Conservation (phyloP, 2,888 invertebrate species). For the Caradrina kadenii region DNA sequence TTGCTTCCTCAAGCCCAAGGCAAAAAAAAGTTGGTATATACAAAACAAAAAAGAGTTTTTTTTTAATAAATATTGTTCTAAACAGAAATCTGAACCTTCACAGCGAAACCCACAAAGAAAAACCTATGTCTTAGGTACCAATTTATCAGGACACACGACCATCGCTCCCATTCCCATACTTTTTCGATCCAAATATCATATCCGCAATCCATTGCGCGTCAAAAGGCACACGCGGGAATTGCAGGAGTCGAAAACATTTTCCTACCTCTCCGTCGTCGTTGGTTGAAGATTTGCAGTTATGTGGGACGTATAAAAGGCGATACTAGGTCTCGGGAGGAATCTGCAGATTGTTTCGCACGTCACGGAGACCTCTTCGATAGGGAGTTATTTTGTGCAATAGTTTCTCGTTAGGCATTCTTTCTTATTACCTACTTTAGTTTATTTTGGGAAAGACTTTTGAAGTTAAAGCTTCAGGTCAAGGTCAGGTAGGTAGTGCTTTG, state of each 20-base stretch:
- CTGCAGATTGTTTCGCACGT: constrained; percentile 64
- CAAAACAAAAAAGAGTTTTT: no score
- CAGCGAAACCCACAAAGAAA: constrained; percentile 1
- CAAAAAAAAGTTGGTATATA: no score
- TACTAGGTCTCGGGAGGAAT: constrained; percentile 66
- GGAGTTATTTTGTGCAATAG: constrained; percentile 66
- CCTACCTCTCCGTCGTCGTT: constrained; percentile 57
- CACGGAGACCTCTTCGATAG: constrained; percentile 57
- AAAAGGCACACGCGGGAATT: constrained; percentile 69
- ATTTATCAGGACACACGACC: constrained; percentile 41
- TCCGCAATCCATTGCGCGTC: constrained; percentile 69
- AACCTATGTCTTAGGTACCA: constrained; percentile 10
- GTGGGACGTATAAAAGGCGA: constrained; percentile 65
- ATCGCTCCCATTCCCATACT: constrained; percentile 42
- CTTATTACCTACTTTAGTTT: not conserved
- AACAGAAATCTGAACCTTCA: not conserved
- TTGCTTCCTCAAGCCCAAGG: no score
- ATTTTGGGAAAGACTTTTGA: constrained; percentile 1
- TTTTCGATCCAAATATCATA: constrained; percentile 63
- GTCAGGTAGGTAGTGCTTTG: not conserved
- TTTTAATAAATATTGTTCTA: no score
- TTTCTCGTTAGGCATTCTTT: constrained; percentile 56
- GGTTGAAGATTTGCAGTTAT: constrained; percentile 54
- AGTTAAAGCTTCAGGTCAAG: not conserved
- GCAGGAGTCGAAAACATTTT: constrained; percentile 64